Conservation (phyloP, 2,888 invertebrate genomes). For the Taphrorychus bicolor region DNA sequence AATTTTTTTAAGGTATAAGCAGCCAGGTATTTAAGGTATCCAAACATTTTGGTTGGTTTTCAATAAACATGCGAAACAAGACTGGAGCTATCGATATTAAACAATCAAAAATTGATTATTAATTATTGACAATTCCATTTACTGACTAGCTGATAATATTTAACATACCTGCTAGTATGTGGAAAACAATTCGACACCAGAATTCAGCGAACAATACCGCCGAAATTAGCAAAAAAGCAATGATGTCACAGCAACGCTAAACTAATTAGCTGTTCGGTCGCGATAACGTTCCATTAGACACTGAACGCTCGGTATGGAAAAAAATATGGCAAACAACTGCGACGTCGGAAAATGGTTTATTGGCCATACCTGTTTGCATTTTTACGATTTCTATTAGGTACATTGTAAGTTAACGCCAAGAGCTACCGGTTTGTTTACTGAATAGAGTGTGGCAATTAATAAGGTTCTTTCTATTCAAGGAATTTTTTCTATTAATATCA, state of each 20-base stretch:
- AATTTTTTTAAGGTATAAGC: too few species aligned
- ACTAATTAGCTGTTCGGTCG: neutral
- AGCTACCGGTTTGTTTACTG: neutral
- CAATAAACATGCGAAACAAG: too few species aligned
- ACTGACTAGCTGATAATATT: too few species aligned
- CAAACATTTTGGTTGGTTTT: too few species aligned
- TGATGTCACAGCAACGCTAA: neutral
- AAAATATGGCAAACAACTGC: slow-evolving; percentile 11
- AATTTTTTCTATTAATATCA: neutral
- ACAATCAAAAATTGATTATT: too few species aligned
- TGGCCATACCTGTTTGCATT: slow-evolving; percentile 21
- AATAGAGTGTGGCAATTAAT: neutral
- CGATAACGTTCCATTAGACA: slow-evolving; percentile 1
- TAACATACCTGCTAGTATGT: too few species aligned
- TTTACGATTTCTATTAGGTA: slow-evolving; percentile 28
- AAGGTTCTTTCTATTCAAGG: neutral
- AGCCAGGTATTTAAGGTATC: too few species aligned
- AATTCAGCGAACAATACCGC: neutral
- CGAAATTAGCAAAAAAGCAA: neutral
- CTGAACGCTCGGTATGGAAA: neutral
- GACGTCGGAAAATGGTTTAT: slow-evolving; percentile 21
- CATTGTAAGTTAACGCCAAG: slow-evolving; percentile 8
- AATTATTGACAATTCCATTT: too few species aligned
- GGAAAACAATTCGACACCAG: neutral
- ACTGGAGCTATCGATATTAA: too few species aligned